These are phyloP conservation scores for Allophyes oxyacanthae DNA, from an alignment of 2,888 invertebrate genomes.

Conservation along the genomic window DNA sequence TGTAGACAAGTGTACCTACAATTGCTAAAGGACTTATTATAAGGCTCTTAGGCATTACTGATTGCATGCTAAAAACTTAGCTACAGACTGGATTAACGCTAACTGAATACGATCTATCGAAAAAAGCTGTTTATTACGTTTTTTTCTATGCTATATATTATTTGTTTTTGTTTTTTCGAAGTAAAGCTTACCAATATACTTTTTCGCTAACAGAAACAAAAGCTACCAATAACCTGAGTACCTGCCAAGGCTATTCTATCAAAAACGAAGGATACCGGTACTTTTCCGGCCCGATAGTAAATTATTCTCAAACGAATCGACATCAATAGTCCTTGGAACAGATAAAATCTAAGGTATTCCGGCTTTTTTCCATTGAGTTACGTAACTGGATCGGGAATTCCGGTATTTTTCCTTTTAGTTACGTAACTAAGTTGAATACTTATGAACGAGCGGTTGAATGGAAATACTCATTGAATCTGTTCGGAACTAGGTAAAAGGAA, in stretches of 20 bases:
- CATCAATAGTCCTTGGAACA: constrained; percentile 4
- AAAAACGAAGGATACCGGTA: not conserved
- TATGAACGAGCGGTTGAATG: constrained; percentile 7
- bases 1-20: too few species aligned
- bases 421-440: constrained; percentile 30
- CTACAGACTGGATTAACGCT: too few species aligned
- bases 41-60: too few species aligned
- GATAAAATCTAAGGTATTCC: constrained; percentile 8
- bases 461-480: constrained; percentile 24
- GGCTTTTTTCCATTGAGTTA: not conserved
- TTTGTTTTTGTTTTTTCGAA: too few species aligned
- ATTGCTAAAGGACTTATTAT: too few species aligned
- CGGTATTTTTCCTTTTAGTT: not conserved
- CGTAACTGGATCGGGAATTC: constrained; percentile 17
- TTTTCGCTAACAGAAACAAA: not conserved
- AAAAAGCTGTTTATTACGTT: too few species aligned
- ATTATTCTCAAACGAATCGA: constrained; percentile 8
- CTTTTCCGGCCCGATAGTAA: not conserved
- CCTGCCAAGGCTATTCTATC: not conserved
- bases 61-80: too few species aligned
- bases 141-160: too few species aligned
- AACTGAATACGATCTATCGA: too few species aligned
- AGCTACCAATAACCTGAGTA: not conserved
- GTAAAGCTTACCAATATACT: too few species aligned
- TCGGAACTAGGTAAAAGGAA: constrained; percentile 15